Evolutionary conservation across 2,888 invertebrate genomes (phyloP).

Genomic region (Hermaeophaga mercurialis): DNA sequence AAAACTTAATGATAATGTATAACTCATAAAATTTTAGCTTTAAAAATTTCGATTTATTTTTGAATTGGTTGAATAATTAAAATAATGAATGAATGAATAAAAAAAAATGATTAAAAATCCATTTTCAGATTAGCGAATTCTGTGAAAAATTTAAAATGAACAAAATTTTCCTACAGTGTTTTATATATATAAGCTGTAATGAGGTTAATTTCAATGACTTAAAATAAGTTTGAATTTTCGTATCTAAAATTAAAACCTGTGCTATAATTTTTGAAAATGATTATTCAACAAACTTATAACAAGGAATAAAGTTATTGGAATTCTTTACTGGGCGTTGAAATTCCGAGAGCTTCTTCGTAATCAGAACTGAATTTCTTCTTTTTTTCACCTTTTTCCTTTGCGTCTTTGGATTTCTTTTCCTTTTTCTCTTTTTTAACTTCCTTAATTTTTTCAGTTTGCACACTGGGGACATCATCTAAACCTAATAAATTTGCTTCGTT

Average conservation of each 20-base stretch:
- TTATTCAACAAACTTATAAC: conserved; percentile 13
- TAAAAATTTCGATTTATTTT: too few species aligned
- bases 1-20: too few species aligned
- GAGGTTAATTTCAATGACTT: too few species aligned
- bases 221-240: neutral
- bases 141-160: too few species aligned
- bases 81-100: too few species aligned
- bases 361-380: conserved; percentile 69
- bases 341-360: conserved; percentile 90
- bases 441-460: conserved; percentile 36
- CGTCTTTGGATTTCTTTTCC: conserved; percentile 46
- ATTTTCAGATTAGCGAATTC: too few species aligned
- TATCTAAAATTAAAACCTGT: conserved; percentile 12
- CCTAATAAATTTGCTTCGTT: conserved; percentile 44
- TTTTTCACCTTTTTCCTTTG: conserved; percentile 48
- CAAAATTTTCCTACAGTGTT: too few species aligned
- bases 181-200: too few species aligned
- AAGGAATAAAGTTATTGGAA: conserved; percentile 54
- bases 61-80: too few species aligned
- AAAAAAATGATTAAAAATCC: too few species aligned
- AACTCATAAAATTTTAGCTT: too few species aligned
- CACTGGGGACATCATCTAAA: conserved; percentile 53
- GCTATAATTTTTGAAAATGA: conserved; percentile 8
- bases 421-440: conserved; percentile 47
- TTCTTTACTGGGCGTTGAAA: conserved; percentile 90